Evolutionary conservation across 1,140 invertebrate genomes (phyloP), one percentile per base, ranked within the genome.

Genomic region (Lepidotrigona ventralis): DNA sequence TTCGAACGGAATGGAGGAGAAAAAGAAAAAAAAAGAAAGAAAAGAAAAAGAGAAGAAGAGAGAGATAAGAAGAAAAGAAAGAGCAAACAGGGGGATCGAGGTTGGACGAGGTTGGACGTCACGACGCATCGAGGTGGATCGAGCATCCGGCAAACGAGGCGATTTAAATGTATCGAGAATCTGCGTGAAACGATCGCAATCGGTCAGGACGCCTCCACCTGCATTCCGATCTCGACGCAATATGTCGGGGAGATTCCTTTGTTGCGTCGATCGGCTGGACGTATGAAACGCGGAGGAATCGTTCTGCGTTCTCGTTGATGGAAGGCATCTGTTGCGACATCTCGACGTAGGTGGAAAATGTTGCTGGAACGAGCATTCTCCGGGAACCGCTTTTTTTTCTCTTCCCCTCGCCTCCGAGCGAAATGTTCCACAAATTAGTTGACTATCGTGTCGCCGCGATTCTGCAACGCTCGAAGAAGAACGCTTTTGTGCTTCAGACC

Each of bases 141-240:
- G 46, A 63, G 56, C 56, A 80, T 60, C 70, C 69, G 56, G 81
- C 79, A 90, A 91, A 91, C 89, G 87, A 91, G 87, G 84, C 86
- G 89, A 91, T 91, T 91, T 91, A 91, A 90, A 91, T 90, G 89
- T 90, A 91, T 90, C 91, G 90, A 86, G 88, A 89, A 90, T 78
- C 58, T 68, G 74, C 86, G 85, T 86, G 82, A 86, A 86, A 86
- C 89, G 88, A 84, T 85, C 85, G 81, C 77, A 72, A 88, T 86
- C 82, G 79, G 86, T 84, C 86, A 81, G 78, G 82, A 84, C 83
- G 78, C 86, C 81, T 86, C 87, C 87, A 88, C 85, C 83, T 78
- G 85, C 85, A 86, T 88, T 87, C 83, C 79, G 66, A 76, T 77
- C 87, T 84, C 74, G 81, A 79, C 79, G 81, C 73, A 80, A 83